Base-by-base conservation (phyloP, 1,140 invertebrate species). In the Dendrolimus punctatus region DNA sequence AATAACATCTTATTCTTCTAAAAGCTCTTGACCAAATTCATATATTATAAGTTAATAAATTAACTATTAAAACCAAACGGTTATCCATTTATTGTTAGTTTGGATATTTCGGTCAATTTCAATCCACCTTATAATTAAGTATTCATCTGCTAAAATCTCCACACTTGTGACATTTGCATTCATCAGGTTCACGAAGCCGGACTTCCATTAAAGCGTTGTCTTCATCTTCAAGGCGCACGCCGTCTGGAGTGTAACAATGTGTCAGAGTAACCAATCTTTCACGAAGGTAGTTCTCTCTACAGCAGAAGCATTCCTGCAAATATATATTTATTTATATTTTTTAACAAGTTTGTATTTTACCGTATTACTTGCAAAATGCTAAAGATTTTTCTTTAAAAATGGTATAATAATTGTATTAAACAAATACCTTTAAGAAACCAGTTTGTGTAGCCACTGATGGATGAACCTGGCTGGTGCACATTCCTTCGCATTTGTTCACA, bases 81-180 rank as follows among this genome's bases (percentile, higher is more conserved):
- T 41, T 46, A 46, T 4, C 5, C 46, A n/a, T 40, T 2, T 41
- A 36, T 46, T 10, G 8, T 9, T 42, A 42, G 8, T 50, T 46
- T 42, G 40, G 8, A 42, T 42, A 45, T 9, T 39, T 44, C 39
- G 37, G 37, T 8, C 40, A 9, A 1, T 42, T 23, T 41, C 4
- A 41, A 10, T 23, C 23, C 39, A 40, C 6, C 5, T 10, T 42
- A 50, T 4, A 10, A 40, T 41, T 6, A 40, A n/a, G 6, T 39
- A 1, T 72, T 85, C 89, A 92, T 85, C 91, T 88, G 53, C 90
- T 91, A 64, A 90, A 92, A 66, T 92, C 91, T 58, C 95, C 94
- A 76, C 96, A 97, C 83, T 96, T 95, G 80, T 91, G 94, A 74
- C 95, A 97, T 85, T 94, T 94, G 83, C 95, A 97, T 64, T 96